Conservation (phyloP, 2,797 vertebrate species). For the Sebastes flavidus region DNA sequence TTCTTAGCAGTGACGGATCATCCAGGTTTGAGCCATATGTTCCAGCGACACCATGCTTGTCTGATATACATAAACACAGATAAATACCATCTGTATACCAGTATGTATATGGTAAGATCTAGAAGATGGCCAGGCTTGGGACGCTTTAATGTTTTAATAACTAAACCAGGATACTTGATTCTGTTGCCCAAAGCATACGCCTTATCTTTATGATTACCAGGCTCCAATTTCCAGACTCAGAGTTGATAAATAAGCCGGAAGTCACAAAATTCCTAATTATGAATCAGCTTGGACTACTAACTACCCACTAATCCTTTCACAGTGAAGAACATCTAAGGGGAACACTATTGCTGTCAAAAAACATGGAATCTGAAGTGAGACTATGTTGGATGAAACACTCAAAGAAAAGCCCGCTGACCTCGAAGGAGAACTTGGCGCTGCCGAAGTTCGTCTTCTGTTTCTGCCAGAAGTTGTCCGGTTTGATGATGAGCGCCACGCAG, state of each 20-base stretch:
- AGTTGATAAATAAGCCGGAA: neutral
- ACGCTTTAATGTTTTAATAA: neutral
- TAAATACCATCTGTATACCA: neutral
- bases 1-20: neutral
- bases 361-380: neutral
- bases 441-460: conserved; percentile 99
- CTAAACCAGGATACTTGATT: neutral
- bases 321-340: no score
- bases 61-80: neutral
- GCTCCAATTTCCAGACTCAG: neutral
- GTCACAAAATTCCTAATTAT: neutral
- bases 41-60: neutral
- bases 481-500: conserved; percentile 98
- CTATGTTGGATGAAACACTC: neutral
- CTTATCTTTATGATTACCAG: neutral
- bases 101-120: neutral
- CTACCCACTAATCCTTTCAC: no score
- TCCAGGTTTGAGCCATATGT: neutral
- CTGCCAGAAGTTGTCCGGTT: conserved; percentile 99
- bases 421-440: conserved; percentile 98
- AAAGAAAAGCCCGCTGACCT: conserved; percentile 79
- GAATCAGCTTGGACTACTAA: no score
- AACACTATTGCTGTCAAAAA: neutral
- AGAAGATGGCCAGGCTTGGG: neutral
- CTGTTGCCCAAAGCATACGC: neutral